These are phyloP conservation scores for Drepanosiphum platanoidis DNA, from an alignment of 2,888 invertebrate species.

Conservation along the genomic window DNA sequence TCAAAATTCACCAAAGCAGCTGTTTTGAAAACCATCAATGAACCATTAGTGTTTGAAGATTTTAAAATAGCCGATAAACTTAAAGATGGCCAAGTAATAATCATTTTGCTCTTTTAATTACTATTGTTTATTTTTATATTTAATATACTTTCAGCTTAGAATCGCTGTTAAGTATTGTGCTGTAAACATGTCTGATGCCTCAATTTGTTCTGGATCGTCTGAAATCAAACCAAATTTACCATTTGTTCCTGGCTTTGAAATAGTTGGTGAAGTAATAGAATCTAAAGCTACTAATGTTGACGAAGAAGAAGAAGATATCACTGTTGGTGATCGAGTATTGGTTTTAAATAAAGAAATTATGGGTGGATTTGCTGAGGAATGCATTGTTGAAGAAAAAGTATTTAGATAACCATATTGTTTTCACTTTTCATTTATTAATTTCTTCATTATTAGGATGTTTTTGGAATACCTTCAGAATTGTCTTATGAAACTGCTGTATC, in stretches of 20 bases:
- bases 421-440: constrained; percentile 51
- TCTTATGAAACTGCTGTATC: constrained; percentile 72
- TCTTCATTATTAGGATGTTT: constrained; percentile 71
- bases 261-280: constrained; percentile 73
- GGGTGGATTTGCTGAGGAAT: constrained; percentile 74
- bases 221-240: constrained; percentile 69
- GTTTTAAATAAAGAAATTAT: constrained; percentile 71
- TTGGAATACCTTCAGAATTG: constrained; percentile 71
- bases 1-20: constrained; percentile 68
- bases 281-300: constrained; percentile 65
- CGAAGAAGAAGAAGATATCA: constrained; percentile 67
- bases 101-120: background rate
- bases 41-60: constrained; percentile 70
- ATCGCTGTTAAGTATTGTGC: constrained; percentile 74
- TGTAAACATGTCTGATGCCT: constrained; percentile 74
- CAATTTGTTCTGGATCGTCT: constrained; percentile 70
- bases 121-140: constrained; percentile 18
- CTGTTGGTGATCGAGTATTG: constrained; percentile 73
- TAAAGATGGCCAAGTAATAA: constrained; percentile 68
- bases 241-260: constrained; percentile 75
- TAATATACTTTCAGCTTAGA: constrained; percentile 69
- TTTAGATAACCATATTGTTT: constrained; percentile 30
- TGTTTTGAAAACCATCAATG: constrained; percentile 69
- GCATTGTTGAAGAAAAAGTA: constrained; percentile 69
- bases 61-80: constrained; percentile 67